Conservation (phyloP, 1,140 invertebrate species). For the Drosophila pandora region DNA sequence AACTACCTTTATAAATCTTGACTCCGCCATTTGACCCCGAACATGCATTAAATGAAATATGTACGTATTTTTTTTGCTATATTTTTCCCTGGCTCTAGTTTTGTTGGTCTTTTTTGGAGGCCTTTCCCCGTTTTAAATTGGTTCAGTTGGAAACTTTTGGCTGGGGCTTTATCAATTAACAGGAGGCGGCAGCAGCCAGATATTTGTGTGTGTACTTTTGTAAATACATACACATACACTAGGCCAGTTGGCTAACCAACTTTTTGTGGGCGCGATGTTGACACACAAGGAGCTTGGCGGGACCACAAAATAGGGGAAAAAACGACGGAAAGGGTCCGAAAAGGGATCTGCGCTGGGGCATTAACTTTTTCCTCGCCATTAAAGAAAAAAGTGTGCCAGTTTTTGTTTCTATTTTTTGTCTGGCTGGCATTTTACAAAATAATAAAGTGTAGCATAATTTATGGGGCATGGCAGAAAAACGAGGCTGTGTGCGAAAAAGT, state of each 20-base stretch:
- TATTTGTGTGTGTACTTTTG: not conserved
- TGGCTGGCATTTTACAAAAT: constrained; percentile 60
- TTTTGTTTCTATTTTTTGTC: constrained; percentile 35
- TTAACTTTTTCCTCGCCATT: constrained; percentile 43
- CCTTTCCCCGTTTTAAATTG: constrained; percentile 1
- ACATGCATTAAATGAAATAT: not conserved
- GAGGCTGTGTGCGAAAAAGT: constrained; percentile 30
- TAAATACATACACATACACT: not conserved
- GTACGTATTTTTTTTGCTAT: not conserved
- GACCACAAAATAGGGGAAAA: not conserved
- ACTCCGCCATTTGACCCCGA: not conserved
- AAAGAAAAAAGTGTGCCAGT: constrained; percentile 31
- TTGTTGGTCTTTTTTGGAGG: not conserved
- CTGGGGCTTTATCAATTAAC: constrained; percentile 20
- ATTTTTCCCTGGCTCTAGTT: not conserved
- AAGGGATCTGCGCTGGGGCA: constrained; percentile 22
- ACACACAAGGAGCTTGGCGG: constrained; percentile 6
- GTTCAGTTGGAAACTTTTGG: not conserved
- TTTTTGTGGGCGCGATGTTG: constrained; percentile 24
- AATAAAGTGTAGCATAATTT: constrained; percentile 76
- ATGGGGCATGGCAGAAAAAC: constrained; percentile 42
- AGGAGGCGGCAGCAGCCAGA: not conserved
- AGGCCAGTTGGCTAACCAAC: constrained; percentile 22
- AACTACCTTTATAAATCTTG: not conserved
- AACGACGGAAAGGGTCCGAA: constrained; percentile 16